phyloP scores from a whole-genome alignment of 2,888 invertebrate species.

The Lasioglossum figueresi region DNA sequence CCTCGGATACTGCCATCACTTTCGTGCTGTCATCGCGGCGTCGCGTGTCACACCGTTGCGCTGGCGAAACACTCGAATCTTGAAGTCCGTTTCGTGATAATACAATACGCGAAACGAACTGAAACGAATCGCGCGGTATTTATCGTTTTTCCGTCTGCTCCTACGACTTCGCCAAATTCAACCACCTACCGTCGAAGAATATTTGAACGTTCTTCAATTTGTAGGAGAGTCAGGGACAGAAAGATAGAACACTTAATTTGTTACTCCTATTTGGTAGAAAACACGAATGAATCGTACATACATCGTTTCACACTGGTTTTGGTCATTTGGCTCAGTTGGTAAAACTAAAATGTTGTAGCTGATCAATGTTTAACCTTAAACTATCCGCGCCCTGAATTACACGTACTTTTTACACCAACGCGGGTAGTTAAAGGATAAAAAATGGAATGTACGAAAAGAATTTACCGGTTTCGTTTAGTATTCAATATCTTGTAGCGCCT shows the following conservation, averaged over 20 bases:
- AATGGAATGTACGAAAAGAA: background rate
- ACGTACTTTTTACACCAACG: too few relatives aligned
- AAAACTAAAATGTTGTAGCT: background rate
- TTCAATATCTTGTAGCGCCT: background rate
- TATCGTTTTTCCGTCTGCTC: constrained; percentile 23
- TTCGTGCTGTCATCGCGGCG: constrained; percentile 18
- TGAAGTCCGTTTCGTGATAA: constrained; percentile 45
- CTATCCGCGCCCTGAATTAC: too few relatives aligned
- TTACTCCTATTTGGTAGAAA: background rate
- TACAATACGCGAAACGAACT: constrained; percentile 35
- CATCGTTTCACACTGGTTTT: background rate
- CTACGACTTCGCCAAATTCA: background rate
- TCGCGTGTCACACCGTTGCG: background rate
- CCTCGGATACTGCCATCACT: constrained; percentile 52
- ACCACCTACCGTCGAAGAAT: background rate
- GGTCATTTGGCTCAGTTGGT: background rate
- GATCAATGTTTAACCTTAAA: too few relatives aligned
- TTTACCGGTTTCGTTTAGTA: background rate
- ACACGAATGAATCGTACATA: background rate
- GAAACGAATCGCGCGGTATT: constrained; percentile 26
- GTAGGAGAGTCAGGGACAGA: background rate
- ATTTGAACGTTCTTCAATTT: background rate
- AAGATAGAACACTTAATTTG: background rate
- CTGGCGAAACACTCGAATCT: constrained; percentile 1
- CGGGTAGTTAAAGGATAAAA: too few relatives aligned